phyloP scores from a whole-genome alignment of 2,888 invertebrate species.

The Parapristionchus giblindavisi region DNA sequence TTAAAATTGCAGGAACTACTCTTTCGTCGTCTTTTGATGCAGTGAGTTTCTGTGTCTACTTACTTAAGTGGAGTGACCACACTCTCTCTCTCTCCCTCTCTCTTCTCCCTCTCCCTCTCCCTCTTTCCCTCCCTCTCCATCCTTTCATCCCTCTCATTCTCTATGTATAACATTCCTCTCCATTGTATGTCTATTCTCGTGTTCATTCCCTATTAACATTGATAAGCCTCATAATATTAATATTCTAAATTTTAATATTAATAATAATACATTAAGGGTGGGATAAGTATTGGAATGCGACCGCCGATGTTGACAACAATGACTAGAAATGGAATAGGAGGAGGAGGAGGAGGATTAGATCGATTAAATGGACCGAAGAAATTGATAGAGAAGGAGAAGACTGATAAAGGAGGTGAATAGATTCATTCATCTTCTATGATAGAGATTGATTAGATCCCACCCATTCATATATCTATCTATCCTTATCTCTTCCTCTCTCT shows the following conservation, averaged over 20 bases:
- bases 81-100: slow-evolving; percentile 5
- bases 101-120: background rate
- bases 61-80: slow-evolving; percentile 34
- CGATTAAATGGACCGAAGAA: background rate
- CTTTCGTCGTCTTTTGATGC: slow-evolving; percentile 39
- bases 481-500: too few species aligned
- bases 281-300: background rate
- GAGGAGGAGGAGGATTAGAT: background rate
- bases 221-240: too few species aligned
- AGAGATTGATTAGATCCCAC: background rate
- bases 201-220: background rate
- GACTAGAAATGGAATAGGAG: background rate
- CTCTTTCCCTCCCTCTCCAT: slow-evolving; percentile 6
- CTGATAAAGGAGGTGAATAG: background rate
- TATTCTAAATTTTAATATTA: too few species aligned
- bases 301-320: slow-evolving; percentile 1
- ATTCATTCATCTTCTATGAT: background rate
- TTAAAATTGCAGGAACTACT: slow-evolving; percentile 34
- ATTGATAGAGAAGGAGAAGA: background rate
- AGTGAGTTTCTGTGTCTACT: slow-evolving; percentile 37
- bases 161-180: slow-evolving; percentile 5
- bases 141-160: slow-evolving; percentile 1
- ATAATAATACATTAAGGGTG: too few species aligned
- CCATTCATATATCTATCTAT: too few species aligned
- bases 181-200: background rate